phyloP scores from a whole-genome alignment of 2,113 vertebrate genomes.

The Sprattus sprattus region DNA sequence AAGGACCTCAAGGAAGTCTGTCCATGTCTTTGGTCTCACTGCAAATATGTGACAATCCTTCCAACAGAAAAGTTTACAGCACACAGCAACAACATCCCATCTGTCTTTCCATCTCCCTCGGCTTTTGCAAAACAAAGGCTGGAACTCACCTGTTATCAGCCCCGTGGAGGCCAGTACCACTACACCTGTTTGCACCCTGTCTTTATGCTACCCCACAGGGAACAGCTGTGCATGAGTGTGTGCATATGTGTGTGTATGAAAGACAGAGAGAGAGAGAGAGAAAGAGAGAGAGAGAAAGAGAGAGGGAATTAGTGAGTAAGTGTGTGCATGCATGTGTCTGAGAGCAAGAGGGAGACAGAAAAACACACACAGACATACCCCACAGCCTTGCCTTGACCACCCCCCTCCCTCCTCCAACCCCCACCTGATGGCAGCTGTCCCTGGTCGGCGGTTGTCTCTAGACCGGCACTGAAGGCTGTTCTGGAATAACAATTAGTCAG shows the following conservation, averaged over 20 bases:
- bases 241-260: constrained; percentile 50
- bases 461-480: constrained; percentile 53
- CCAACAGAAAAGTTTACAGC: neutral
- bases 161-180: constrained; percentile 62
- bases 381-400: constrained; percentile 51
- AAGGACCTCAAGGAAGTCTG: neutral
- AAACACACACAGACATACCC: constrained; percentile 58
- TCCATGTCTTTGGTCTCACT: neutral
- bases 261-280: neutral
- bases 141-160: constrained; percentile 71
- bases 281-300: neutral
- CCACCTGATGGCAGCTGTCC: constrained; percentile 71
- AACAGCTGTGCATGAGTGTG: constrained; percentile 69
- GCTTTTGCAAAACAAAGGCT: constrained; percentile 28
- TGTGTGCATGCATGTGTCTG: constrained; percentile 53
- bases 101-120: constrained; percentile 9
- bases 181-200: constrained; percentile 75
- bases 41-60: neutral
- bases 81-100: neutral
- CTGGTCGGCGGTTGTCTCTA: constrained; percentile 58
- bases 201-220: constrained; percentile 66
- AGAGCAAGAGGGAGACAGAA: neutral
- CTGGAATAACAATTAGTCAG: constrained; percentile 27
- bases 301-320: constrained; percentile 45
- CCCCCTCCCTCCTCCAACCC: constrained; percentile 67